Base-by-base conservation (phyloP, 2,113 vertebrate genomes). In the Benthochromis sp. region DNA sequence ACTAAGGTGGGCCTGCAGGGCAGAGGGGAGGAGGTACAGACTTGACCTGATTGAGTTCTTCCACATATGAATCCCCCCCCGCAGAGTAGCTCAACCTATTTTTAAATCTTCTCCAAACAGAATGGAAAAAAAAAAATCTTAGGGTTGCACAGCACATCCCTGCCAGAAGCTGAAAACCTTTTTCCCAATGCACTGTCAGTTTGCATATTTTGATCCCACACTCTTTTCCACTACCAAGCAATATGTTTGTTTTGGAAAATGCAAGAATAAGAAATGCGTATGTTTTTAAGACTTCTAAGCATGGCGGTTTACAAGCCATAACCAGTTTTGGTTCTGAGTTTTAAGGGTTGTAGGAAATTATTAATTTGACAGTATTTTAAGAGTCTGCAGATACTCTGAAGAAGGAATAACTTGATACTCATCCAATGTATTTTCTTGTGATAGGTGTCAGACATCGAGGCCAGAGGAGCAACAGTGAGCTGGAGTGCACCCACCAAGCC, bases 361-460 rank as follows among this genome's bases (percentile, higher is more conserved):
- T 29, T 80, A 7, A 69, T 57, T 29, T 69, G 24, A 53, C 17
- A 38, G 6, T 53, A 36, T 83, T 69, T 38, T 63, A 29, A 43
- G n/a, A 78, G 21, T 47, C 14, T 29, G 40, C 13, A 73, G 6
- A 27, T 45, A 17, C 6, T 27, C 0, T 45, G 21, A 27, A 73
- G 21, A 47, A 73, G 13, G 38, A 45, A 27, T 73, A 24, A 69
- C 43, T 50, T 31, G 2, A 31, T 80, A 2, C 10, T 81, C 8
- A 90, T 47, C 12, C 17, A 21, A 43, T 9, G 3, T 84, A 27
- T 36, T 76, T 82, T 86, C 9, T 21, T 47, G 19, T 59, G 16
- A 27, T 88, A 99, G 98, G 96, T 98, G 34, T 97, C 97, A 1
- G 97, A 98, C 90, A 96, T 98, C 91, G 97, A 98, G 93, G 97